Conservation (phyloP, 2,888 invertebrate genomes). For the Andrena chrysosceles region DNA sequence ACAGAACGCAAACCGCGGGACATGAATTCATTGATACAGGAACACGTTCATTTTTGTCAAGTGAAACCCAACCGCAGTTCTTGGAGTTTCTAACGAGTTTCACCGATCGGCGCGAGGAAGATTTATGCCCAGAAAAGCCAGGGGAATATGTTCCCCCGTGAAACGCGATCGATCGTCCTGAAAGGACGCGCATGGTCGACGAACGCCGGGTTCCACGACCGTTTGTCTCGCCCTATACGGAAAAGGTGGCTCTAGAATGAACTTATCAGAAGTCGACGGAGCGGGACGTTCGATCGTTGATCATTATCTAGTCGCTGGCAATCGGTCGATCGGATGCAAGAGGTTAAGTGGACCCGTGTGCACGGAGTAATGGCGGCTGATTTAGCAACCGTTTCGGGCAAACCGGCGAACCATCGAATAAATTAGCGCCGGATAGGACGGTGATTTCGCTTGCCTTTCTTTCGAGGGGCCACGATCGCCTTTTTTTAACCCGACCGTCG, state of each 20-base stretch:
- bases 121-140: slow-evolving; percentile 36
- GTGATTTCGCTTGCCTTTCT: slow-evolving; percentile 30
- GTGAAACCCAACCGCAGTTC: slow-evolving; percentile 19
- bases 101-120: slow-evolving; percentile 53
- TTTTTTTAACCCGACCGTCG: slow-evolving; percentile 14
- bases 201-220: slow-evolving; percentile 38
- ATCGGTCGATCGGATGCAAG: slow-evolving; percentile 62
- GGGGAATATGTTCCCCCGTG: slow-evolving; percentile 13
- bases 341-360: slow-evolving; percentile 64
- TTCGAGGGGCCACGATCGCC: slow-evolving; percentile 10
- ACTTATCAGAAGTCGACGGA: slow-evolving; percentile 61
- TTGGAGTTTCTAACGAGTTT: slow-evolving; percentile 58
- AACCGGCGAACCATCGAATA: slow-evolving; percentile 30
- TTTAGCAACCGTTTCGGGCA: slow-evolving; percentile 59
- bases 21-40: neutral
- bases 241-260: slow-evolving; percentile 52
- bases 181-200: slow-evolving; percentile 11
- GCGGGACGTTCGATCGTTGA: slow-evolving; percentile 62
- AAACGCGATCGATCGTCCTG: slow-evolving; percentile 50
- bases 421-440: slow-evolving; percentile 15
- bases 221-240: slow-evolving; percentile 21
- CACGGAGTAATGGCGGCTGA: slow-evolving; percentile 44
- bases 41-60: slow-evolving; percentile 23
- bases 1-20: neutral
- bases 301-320: slow-evolving; percentile 66